These are phyloP conservation scores for Apis dorsata DNA, from an alignment of 1,140 invertebrate species.

Conservation along the genomic window DNA sequence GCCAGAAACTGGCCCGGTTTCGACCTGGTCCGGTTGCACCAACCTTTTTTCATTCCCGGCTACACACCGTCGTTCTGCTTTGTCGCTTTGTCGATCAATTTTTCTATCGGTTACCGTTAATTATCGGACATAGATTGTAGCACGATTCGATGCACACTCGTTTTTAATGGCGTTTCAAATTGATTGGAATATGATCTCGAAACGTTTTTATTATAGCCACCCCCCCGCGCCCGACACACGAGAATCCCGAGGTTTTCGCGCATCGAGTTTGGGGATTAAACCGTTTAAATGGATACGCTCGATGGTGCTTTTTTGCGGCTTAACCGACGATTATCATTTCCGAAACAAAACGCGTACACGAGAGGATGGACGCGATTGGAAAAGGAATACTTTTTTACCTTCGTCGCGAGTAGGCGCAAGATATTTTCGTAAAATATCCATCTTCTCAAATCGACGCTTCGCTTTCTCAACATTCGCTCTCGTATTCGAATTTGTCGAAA, in stretches of 20 bases:
- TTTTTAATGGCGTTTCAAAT: slow-evolving; percentile 10
- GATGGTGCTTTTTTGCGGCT: slow-evolving; percentile 9
- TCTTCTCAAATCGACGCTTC: too few relatives aligned
- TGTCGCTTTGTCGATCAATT: slow-evolving; percentile 34
- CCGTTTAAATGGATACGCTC: slow-evolving; percentile 1
- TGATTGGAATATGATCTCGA: slow-evolving; percentile 12
- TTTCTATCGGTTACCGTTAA: slow-evolving; percentile 14
- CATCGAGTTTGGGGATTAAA: neutral
- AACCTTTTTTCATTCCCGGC: neutral
- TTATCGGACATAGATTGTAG: slow-evolving; percentile 10
- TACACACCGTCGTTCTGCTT: slow-evolving; percentile 1
- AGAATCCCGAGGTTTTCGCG: neutral
- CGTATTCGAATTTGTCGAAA: neutral
- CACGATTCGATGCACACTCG: neutral
- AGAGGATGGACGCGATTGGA: neutral
- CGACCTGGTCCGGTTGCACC: neutral
- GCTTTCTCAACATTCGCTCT: neutral
- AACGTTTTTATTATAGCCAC: slow-evolving; percentile 5
- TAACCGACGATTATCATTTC: slow-evolving; percentile 11
- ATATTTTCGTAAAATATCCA: neutral
- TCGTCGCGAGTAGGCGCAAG: neutral
- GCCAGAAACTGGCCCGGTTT: neutral
- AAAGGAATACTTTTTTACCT: neutral
- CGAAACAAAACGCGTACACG: slow-evolving; percentile 1
- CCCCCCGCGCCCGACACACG: too few relatives aligned